Base-by-base conservation (phyloP, 64 coral and sea anemone genomes). In the Pachyseris speciosa region DNA sequence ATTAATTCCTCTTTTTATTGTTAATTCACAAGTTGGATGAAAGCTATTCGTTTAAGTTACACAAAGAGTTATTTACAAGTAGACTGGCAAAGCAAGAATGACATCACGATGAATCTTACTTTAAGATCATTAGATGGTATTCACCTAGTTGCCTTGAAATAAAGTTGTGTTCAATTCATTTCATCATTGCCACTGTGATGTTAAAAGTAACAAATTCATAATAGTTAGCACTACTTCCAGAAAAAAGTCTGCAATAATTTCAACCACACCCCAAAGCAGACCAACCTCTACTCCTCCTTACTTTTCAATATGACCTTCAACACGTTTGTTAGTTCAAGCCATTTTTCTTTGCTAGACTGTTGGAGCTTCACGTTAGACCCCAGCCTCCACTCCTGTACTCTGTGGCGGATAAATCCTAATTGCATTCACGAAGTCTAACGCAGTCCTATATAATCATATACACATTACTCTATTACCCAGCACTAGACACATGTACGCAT, bases 381-480 rank as follows among this genome's bases (percentile, higher is more conserved):
- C 52, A 57, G 52, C 52, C 52, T 57, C 52, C 52, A 57, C 17
- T 7, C 52, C 52, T 57, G 52, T 57, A 57, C 52, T 57, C 52
- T 57, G 16, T 57, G 52, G 17, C 52, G 19, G 52, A 57, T 57
- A 57, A 57, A 57, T 57, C 19, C 52, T 57, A 57, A 57, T 57
- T 57, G 52, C 19, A 13, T 57, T 57, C 52, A 57, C 52, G 16
- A 57, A 57, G 52, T 57, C 8, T 57, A 57, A 57, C 16, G 52
- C 52, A 57, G 16, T 57, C 52, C 52, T 69, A 28, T 69, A 31
- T 31, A 69, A 37, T 38, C 26, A 69, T 69, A 32, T 69, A 28
- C 26, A 69, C 67, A 69, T 69, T 69, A 69, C 67, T 69, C 67
- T 37, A 69, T 69, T 67, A 67, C 64, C 64, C 64, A 67, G 64